Conservation (phyloP, 2,113 vertebrate genomes). For the Gobius niger region DNA sequence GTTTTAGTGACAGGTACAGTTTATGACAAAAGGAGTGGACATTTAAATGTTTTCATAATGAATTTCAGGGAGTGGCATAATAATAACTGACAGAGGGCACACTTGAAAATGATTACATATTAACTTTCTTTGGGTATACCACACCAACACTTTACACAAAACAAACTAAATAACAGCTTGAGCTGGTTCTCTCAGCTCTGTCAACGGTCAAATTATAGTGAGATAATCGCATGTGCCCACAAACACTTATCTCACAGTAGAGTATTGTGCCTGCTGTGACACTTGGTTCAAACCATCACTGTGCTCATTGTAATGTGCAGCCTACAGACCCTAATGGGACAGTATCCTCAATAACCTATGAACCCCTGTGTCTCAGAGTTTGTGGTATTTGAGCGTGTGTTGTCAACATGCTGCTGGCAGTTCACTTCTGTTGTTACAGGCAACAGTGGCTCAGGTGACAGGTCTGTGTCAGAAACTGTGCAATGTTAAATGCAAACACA, state of each 20-base stretch:
- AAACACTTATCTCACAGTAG: conserved; percentile 40
- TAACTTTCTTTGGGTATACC: not conserved
- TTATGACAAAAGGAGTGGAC: conserved; percentile 10
- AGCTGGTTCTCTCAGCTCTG: conserved; percentile 15
- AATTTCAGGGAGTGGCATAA: conserved; percentile 18
- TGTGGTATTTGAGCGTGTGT: not conserved
- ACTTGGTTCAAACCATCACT: conserved; percentile 57
- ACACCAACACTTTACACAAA: not conserved
- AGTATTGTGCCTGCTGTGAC: conserved; percentile 63
- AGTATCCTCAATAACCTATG: not conserved
- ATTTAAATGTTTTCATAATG: not conserved
- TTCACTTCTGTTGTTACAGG: conserved; percentile 34
- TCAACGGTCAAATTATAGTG: conserved; percentile 49
- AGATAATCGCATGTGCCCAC: conserved; percentile 39
- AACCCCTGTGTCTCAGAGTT: not conserved
- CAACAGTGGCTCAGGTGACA: conserved; percentile 47
- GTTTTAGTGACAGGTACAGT: conserved; percentile 28
- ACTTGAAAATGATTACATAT: conserved; percentile 14
- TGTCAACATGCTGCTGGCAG: conserved; percentile 6
- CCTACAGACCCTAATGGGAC: not conserved
- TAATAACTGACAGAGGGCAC: not conserved
- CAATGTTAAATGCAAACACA: conserved; percentile 24
- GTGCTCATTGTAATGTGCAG: conserved; percentile 61
- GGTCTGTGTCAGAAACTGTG: conserved; percentile 12
- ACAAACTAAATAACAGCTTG: not conserved